Evolutionary conservation across 2,888 invertebrate species (phyloP).

Genomic region (Agrilus cyanescens): DNA sequence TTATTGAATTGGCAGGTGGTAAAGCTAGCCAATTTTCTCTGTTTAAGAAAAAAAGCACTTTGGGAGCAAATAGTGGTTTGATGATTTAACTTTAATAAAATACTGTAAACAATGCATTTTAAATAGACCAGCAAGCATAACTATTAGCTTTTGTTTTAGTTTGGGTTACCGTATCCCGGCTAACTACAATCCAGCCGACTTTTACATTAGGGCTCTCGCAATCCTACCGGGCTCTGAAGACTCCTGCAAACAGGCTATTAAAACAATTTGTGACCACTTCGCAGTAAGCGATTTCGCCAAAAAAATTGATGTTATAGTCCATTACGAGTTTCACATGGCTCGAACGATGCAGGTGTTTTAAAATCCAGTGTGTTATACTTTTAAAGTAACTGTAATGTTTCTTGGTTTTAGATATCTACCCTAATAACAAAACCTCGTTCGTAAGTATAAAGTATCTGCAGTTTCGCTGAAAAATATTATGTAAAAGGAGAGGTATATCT

Average conservation of each 20-base stretch:
- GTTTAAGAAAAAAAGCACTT: no score
- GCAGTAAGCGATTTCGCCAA: slow-evolving; percentile 66
- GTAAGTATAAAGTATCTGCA: slow-evolving; percentile 14
- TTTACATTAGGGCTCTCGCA: slow-evolving; percentile 74
- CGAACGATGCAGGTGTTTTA: slow-evolving; percentile 39
- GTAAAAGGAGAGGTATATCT: no score
- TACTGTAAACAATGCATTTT: not conserved
- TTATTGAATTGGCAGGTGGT: no score
- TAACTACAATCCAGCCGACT: slow-evolving; percentile 84
- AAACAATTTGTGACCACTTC: slow-evolving; percentile 65
- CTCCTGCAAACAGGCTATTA: slow-evolving; percentile 55
- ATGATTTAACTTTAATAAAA: not conserved
- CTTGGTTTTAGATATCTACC: no score
- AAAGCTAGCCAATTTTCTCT: no score
- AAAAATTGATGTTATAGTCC: slow-evolving; percentile 62
- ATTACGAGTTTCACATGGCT: slow-evolving; percentile 57
- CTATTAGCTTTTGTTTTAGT: slow-evolving; percentile 31
- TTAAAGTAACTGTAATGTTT: not conserved
- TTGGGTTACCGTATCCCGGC: slow-evolving; percentile 65
- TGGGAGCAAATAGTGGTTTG: no score
- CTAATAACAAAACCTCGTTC: slow-evolving; percentile 13
- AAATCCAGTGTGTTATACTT: not conserved
- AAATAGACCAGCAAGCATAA: no score
- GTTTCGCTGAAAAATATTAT: not conserved
- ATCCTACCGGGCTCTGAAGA: slow-evolving; percentile 65